A percentile compares a stretch with the other conserved stretches of the same genome.
phyloP scores from a whole-genome alignment of 2,797 vertebrate species.

The Lacerta bilineata region DNA sequence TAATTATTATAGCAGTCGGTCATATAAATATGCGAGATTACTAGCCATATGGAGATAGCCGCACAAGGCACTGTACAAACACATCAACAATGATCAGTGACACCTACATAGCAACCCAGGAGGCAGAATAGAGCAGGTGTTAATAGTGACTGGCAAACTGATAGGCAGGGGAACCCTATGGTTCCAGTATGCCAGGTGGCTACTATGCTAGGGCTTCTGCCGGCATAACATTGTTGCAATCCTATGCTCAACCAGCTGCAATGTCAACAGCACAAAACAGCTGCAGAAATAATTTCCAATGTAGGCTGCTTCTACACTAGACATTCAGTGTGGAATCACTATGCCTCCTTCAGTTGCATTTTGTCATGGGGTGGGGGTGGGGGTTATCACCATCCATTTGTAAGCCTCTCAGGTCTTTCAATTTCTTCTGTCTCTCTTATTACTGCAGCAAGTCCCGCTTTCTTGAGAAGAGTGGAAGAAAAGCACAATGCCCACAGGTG shows the following conservation, averaged over 20 bases:
- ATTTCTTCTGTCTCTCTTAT: too few species aligned
- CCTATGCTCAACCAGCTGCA: not conserved
- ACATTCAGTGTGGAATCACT: too few species aligned
- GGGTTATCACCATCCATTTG: too few species aligned
- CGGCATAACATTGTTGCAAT: not conserved
- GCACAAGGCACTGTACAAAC: slow-evolving; percentile 59
- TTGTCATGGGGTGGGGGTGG: too few species aligned
- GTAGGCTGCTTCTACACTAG: not conserved
- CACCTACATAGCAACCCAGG: slow-evolving; percentile 43
- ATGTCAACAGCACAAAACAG: not conserved
- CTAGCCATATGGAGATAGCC: slow-evolving; percentile 20
- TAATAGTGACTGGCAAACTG: slow-evolving; percentile 2
- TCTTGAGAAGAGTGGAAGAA: too few species aligned
- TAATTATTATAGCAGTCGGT: slow-evolving; percentile 3
- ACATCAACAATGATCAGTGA: not conserved
- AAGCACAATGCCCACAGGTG: too few species aligned
- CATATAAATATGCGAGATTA: slow-evolving; percentile 5
- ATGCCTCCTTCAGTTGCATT: too few species aligned
- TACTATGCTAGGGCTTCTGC: not conserved
- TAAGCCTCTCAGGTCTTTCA: too few species aligned
- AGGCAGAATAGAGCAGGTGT: slow-evolving; percentile 40
- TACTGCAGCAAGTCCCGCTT: too few species aligned
- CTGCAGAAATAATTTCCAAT: slow-evolving; percentile 11
- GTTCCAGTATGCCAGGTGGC: not conserved
- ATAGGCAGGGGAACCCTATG: not conserved